Percentiles rank a stretch among this genome's conserved stretches.
phyloP scores from a whole-genome alignment of 1,140 invertebrate species.

The Sipha flava region DNA sequence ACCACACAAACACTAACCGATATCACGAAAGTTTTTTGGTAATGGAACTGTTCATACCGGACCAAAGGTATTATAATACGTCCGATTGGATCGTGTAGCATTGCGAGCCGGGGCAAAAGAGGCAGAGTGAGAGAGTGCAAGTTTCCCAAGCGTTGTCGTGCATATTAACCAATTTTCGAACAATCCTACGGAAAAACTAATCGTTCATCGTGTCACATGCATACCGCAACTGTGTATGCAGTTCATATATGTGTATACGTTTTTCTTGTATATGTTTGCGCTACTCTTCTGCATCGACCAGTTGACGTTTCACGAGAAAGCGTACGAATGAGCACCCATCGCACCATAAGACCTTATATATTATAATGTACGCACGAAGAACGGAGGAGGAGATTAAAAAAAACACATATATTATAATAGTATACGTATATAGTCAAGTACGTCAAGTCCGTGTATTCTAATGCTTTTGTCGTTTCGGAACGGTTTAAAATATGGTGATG shows the following conservation, averaged over 20 bases:
- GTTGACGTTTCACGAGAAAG: neutral
- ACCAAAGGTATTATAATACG: neutral
- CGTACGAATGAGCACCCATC: neutral
- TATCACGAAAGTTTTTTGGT: too few species aligned
- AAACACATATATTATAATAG: neutral
- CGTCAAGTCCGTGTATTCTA: neutral
- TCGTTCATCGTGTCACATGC: neutral
- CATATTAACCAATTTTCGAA: neutral
- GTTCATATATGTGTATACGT: too few species aligned
- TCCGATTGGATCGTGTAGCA: neutral
- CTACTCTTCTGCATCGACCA: too few species aligned
- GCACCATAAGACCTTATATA: neutral
- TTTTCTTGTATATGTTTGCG: too few species aligned
- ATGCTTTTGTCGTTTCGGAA: constrained; percentile 4
- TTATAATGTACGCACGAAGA: neutral
- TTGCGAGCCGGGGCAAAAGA: too few species aligned
- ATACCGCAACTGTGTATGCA: neutral
- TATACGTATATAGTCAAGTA: neutral
- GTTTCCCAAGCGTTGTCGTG: neutral
- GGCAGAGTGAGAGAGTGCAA: neutral
- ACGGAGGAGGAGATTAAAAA: neutral
- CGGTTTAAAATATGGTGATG: neutral
- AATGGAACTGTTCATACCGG: too few species aligned
- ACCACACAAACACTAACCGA: too few species aligned
- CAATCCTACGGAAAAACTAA: neutral